These are phyloP conservation scores for Tetraodon nigroviridis DNA, from an alignment of 2,113 vertebrate genomes.

Conservation along the genomic window DNA sequence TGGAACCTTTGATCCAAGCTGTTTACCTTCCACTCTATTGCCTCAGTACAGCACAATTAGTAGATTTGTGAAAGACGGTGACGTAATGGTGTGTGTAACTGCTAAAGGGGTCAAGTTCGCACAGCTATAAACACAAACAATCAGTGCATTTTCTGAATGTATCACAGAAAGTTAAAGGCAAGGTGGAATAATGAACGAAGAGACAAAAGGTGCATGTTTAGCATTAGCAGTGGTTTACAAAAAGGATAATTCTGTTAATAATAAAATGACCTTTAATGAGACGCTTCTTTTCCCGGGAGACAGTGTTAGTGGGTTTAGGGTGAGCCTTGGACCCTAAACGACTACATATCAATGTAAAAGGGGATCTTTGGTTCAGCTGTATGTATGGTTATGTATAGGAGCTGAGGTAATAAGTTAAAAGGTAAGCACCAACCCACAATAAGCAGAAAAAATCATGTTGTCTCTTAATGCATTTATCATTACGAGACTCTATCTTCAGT, in stretches of 20 bases:
- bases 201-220: constrained; percentile 6
- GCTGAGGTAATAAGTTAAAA: constrained; percentile 92
- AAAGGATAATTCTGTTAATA: constrained; percentile 39
- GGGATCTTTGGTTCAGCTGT: constrained; percentile 76
- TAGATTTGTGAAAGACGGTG: constrained; percentile 11
- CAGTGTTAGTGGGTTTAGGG: constrained; percentile 59
- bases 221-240: constrained; percentile 21
- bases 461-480: constrained; percentile 24
- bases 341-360: constrained; percentile 44
- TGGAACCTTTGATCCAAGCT: constrained; percentile 37
- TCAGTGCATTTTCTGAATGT: constrained; percentile 71
- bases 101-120: constrained; percentile 41
- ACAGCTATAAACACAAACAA: constrained; percentile 59
- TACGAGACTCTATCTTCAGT: constrained; percentile 30
- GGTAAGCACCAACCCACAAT: constrained; percentile 82
- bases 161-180: constrained; percentile 7
- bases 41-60: constrained; percentile 9
- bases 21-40: constrained; percentile 34
- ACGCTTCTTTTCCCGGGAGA: constrained; percentile 30
- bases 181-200: no score
- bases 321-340: constrained; percentile 11
- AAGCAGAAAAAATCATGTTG: constrained; percentile 34
- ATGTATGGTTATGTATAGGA: constrained; percentile 52
- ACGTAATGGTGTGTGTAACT: no score
- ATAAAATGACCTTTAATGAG: constrained; percentile 18